These are phyloP conservation scores for Thalassophryne amazonica DNA, from an alignment of 2,797 vertebrate genomes.

Conservation along the genomic window DNA sequence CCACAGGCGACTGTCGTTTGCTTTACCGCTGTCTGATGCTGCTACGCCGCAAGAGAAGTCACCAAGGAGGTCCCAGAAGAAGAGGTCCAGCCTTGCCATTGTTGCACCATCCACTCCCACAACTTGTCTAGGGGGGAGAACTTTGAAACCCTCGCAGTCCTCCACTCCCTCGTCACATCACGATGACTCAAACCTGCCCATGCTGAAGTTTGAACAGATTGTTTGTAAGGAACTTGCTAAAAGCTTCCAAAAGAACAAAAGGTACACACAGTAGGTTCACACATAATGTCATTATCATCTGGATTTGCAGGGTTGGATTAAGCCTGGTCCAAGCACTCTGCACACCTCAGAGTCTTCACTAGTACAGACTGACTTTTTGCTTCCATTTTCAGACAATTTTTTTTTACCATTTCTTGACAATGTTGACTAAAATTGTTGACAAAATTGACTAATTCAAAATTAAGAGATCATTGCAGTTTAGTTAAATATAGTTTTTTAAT, in stretches of 20 bases:
- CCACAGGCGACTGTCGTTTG: neutral
- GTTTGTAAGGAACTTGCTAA: constrained; percentile 85
- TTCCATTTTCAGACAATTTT: too few relatives aligned
- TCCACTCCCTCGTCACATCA: constrained; percentile 6
- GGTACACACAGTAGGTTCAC: constrained; percentile 21
- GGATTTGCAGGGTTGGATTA: neutral
- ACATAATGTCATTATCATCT: neutral
- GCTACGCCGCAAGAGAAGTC: neutral
- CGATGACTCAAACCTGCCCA: constrained; percentile 76
- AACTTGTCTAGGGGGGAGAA: neutral
- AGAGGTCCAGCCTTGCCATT: neutral
- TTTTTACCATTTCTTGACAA: too few relatives aligned
- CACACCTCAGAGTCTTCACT: too few relatives aligned
- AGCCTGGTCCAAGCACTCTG: neutral
- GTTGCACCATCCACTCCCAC: constrained; percentile 28
- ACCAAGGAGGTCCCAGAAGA: constrained; percentile 1
- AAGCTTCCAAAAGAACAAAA: constrained; percentile 76
- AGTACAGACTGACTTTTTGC: too few relatives aligned
- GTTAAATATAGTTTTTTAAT: too few relatives aligned
- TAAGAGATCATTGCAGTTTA: too few relatives aligned
- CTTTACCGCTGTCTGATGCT: neutral
- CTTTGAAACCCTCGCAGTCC: neutral
- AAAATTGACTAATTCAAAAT: too few relatives aligned
- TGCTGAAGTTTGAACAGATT: constrained; percentile 81
- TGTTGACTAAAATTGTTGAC: too few relatives aligned